phyloP scores from a whole-genome alignment of 2,888 invertebrate species.

The Caenorhabditis angaria region DNA sequence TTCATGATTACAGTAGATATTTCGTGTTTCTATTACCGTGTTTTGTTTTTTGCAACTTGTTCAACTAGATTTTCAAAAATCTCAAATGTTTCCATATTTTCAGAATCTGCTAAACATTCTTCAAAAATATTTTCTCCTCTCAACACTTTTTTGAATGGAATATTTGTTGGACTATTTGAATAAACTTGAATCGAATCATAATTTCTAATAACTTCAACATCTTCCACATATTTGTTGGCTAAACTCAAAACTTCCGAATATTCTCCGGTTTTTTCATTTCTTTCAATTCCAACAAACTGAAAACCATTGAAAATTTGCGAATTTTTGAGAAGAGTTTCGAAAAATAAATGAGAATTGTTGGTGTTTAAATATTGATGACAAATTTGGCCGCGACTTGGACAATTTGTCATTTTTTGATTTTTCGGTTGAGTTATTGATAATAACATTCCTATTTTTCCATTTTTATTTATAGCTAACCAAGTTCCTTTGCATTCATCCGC shows the following conservation, averaged over 20 bases:
- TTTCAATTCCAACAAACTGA: conserved; percentile 60
- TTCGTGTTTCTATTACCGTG: no score
- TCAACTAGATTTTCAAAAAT: conserved; percentile 35
- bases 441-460: conserved; percentile 55
- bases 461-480: conserved; percentile 61
- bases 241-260: conserved; percentile 47
- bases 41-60: conserved; percentile 41
- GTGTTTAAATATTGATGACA: conserved; percentile 44
- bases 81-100: conserved; percentile 23
- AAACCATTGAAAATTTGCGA: conserved; percentile 66
- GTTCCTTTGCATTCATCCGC: conserved; percentile 62
- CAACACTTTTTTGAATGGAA: conserved; percentile 55
- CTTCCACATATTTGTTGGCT: conserved; percentile 51
- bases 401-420: conserved; percentile 29
- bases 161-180: conserved; percentile 58
- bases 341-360: conserved; percentile 21
- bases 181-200: conserved; percentile 19
- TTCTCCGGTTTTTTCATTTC: conserved; percentile 17
- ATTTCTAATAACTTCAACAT: conserved; percentile 34
- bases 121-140: conserved; percentile 45
- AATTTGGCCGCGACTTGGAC: conserved; percentile 59
- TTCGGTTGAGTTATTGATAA: conserved; percentile 61
- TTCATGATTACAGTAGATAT: no score
- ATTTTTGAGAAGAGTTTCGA: conserved; percentile 43
- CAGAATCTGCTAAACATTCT: conserved; percentile 14